A percentile compares a stretch with the other conserved stretches of the same genome.
Evolutionary conservation across 2,797 vertebrate species (phyloP).

Genomic region (Clarias pachynema): DNA sequence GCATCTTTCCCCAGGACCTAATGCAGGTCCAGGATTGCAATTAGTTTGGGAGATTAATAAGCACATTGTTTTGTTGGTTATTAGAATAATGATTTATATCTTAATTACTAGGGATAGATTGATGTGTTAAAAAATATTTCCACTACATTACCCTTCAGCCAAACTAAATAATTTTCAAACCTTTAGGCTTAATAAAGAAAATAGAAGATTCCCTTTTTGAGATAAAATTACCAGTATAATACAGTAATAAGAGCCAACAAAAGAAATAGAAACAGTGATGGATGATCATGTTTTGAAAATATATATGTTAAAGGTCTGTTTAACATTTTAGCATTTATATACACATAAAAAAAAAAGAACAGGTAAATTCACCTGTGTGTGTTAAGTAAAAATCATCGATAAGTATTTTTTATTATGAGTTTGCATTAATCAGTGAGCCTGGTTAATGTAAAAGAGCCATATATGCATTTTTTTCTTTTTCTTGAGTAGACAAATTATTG

Average conservation of each 20-base stretch:
- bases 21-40: not conserved
- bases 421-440: not conserved
- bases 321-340: not conserved
- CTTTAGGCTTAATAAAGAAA: not conserved
- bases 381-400: not conserved
- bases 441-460: not conserved
- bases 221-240: not conserved
- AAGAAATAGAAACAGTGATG: not conserved
- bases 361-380: not conserved
- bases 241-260: not conserved
- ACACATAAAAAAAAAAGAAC: not conserved
- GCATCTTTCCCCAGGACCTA: not conserved
- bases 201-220: not conserved
- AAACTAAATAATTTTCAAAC: too few species aligned
- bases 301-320: not conserved
- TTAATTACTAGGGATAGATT: not conserved
- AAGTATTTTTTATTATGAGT: not conserved
- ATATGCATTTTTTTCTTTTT: not conserved
- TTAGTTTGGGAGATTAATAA: slow-evolving; percentile 25
- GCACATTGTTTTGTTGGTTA: slow-evolving; percentile 26
- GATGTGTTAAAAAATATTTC: not conserved
- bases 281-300: not conserved
- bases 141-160: too few species aligned
- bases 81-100: not conserved
- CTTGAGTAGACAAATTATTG: not conserved